Percentiles rank a stretch among this genome's conserved stretches.
Evolutionary conservation across 1,140 invertebrate genomes (phyloP).

Genomic region (Kradibia gibbosae): DNA sequence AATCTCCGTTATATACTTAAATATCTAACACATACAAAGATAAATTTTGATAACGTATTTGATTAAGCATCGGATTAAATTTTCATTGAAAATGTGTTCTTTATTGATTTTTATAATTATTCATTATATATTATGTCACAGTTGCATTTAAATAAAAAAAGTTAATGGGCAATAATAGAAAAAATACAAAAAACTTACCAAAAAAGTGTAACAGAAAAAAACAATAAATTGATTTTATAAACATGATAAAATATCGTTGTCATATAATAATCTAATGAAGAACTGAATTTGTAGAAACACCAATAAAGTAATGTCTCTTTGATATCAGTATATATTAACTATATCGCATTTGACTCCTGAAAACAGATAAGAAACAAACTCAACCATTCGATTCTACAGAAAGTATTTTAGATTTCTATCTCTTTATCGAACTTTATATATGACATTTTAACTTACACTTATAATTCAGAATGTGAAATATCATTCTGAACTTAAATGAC

Average conservation of each 20-base stretch:
- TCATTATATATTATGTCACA: background rate
- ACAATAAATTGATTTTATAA: background rate
- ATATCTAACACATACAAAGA: no score
- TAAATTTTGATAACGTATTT: no score
- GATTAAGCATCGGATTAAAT: no score
- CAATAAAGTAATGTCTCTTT: background rate
- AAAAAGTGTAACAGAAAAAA: background rate
- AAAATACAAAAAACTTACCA: slow-evolving; percentile 3
- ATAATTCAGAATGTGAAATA: background rate
- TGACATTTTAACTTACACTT: background rate
- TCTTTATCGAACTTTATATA: slow-evolving; percentile 9
- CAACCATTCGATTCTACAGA: slow-evolving; percentile 5
- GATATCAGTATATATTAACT: slow-evolving; percentile 8
- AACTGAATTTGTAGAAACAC: slow-evolving; percentile 3
- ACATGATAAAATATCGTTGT: slow-evolving; percentile 14
- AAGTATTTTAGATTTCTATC: slow-evolving; percentile 12
- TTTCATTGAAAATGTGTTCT: no score
- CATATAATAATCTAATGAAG: background rate
- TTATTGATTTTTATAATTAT: background rate
- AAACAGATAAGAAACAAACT: slow-evolving; percentile 36
- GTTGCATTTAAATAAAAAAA: background rate
- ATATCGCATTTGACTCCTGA: slow-evolving; percentile 35
- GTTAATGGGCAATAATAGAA: background rate
- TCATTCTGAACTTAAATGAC: background rate
- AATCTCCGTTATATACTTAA: background rate